Conservation (phyloP, 1,140 invertebrate species). For the Eurosta solidaginis region DNA sequence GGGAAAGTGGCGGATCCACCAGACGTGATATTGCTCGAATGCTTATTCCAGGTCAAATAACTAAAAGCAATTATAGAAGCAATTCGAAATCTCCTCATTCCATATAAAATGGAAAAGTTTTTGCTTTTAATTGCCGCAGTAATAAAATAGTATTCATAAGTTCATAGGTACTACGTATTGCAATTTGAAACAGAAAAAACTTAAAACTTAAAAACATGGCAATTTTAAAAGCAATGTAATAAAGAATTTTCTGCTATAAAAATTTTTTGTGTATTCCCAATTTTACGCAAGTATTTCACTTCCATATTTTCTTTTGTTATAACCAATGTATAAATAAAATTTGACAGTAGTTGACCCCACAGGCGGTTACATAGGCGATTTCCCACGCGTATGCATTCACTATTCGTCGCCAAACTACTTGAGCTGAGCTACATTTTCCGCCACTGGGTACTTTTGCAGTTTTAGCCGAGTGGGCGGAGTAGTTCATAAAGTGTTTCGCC, state of each 20-base stretch:
- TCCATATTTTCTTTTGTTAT: neutral
- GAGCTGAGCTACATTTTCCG: neutral
- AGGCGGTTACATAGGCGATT: constrained; percentile 1
- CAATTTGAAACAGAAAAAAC: neutral
- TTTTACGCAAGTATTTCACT: neutral
- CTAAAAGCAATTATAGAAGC: neutral
- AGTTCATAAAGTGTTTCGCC: neutral
- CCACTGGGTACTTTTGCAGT: neutral
- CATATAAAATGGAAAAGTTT: neutral
- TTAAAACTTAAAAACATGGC: neutral
- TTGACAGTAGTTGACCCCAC: neutral
- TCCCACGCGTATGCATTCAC: neutral
- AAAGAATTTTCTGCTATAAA: neutral
- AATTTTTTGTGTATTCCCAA: neutral
- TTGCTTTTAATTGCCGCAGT: neutral
- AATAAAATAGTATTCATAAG: neutral
- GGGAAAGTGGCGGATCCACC: too few relatives aligned
- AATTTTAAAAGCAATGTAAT: neutral
- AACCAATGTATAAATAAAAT: neutral
- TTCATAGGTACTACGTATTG: neutral
- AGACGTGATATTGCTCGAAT: too few relatives aligned
- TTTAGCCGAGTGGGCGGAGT: neutral
- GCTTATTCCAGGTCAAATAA: too few relatives aligned
- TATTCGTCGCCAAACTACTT: constrained; percentile 13
- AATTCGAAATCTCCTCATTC: too few relatives aligned